Conservation (phyloP, 2,113 vertebrate genomes). For the Tenrec ecaudatus region DNA sequence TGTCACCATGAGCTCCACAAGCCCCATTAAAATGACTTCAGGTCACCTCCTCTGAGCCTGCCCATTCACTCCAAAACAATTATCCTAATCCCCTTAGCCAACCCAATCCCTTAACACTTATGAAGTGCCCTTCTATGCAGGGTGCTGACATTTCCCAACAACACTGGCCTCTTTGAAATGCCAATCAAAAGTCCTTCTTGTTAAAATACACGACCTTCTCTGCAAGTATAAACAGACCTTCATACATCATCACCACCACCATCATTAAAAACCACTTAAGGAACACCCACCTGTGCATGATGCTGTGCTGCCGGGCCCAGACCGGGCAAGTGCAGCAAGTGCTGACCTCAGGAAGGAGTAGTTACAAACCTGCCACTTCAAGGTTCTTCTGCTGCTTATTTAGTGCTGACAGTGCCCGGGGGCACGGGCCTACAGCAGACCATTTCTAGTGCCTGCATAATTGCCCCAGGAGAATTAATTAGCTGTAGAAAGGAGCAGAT, state of each 20-base stretch:
- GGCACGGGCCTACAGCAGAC: slow-evolving; percentile 31
- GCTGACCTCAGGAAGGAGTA: slow-evolving; percentile 67
- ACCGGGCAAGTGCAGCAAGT: not conserved
- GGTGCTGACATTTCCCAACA: slow-evolving; percentile 82
- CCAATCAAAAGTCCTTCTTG: slow-evolving; percentile 80
- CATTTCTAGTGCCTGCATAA: slow-evolving; percentile 63
- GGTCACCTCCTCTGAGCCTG: slow-evolving; percentile 79
- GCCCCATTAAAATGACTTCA: slow-evolving; percentile 81
- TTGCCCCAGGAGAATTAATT: slow-evolving; percentile 78
- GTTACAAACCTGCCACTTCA: slow-evolving; percentile 57
- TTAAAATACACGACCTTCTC: slow-evolving; percentile 79
- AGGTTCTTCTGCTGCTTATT: slow-evolving; percentile 64
- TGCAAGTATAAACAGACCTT: slow-evolving; percentile 81
- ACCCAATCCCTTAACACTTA: slow-evolving; percentile 81
- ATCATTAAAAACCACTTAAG: slow-evolving; percentile 82
- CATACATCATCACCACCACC: slow-evolving; percentile 76
- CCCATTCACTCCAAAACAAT: slow-evolving; percentile 82
- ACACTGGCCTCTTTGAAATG: slow-evolving; percentile 83
- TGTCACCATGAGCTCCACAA: slow-evolving; percentile 73
- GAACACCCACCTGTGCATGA: slow-evolving; percentile 72
- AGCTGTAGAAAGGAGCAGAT: slow-evolving; percentile 51
- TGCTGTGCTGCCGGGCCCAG: slow-evolving; percentile 62
- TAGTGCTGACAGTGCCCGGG: slow-evolving; percentile 9
- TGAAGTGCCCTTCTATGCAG: slow-evolving; percentile 79
- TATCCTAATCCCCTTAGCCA: slow-evolving; percentile 81